These are phyloP conservation scores for Euphonia xanthogaster DNA, from an alignment of 2,797 vertebrate species.

Conservation along the genomic window DNA sequence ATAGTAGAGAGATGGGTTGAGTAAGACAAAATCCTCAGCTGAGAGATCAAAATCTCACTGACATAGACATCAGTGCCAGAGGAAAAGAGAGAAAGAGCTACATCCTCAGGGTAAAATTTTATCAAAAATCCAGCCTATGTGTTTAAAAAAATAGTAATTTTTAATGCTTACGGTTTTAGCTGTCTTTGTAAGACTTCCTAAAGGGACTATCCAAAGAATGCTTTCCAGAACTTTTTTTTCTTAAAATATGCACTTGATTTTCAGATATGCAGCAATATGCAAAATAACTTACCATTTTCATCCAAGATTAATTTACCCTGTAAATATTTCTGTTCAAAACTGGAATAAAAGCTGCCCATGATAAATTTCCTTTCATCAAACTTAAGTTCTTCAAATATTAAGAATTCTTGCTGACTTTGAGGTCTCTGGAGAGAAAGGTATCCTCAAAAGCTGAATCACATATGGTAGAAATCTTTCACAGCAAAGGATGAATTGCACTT, in stretches of 20 bases:
- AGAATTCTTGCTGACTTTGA: not conserved
- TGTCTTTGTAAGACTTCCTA: not conserved
- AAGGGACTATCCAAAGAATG: not conserved
- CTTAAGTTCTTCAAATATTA: not conserved
- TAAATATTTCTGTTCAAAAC: not conserved
- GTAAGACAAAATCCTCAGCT: not conserved
- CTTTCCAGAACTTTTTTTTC: not conserved
- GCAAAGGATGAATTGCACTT: not conserved
- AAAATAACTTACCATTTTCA: not conserved
- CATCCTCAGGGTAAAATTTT: not conserved
- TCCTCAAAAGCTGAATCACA: not conserved
- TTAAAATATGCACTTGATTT: not conserved
- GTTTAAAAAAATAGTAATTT: not conserved
- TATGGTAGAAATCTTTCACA: not conserved
- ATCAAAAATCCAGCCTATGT: not conserved
- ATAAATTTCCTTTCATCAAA: not conserved
- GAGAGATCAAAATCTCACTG: not conserved
- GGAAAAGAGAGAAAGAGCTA: not conserved
- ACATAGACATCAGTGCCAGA: not conserved
- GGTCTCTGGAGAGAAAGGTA: not conserved
- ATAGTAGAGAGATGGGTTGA: not conserved
- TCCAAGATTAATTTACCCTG: not conserved
- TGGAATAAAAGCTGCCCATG: not conserved
- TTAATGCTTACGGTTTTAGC: not conserved
- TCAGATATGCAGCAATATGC: not conserved